Evolutionary conservation across 2,888 invertebrate species (phyloP), one percentile per base, ranked within the genome.

Genomic region (Pseudanteris insignis): DNA sequence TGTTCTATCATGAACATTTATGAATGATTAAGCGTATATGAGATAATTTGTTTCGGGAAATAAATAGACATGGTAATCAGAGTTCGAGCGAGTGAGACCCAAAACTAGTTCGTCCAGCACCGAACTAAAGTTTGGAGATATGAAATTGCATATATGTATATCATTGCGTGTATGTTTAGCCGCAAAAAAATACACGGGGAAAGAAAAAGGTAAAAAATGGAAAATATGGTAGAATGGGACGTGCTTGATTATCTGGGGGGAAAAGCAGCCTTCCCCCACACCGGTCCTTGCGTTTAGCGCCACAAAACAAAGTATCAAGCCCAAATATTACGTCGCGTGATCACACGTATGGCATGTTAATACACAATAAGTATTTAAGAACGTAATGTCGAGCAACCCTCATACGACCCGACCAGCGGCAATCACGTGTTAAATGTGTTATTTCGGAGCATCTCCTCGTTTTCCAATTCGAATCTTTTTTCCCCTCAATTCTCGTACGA

Each of bases 331-430:
- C 63, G 64, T 74, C 71, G 74, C 74, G 74, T 74, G 74, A 72
- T 73, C 71, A 71, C 70, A 73, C 69, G 70, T 61, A 55, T 73
- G 70, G 76, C 74, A 75, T 76, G 76, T 72, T 76, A 74, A 74
- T 73, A 69, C 66, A 75, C 76, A 75, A 76, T 77, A 74, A 76
- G 74, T 75, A 76, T 72, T 72, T 71, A 70, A 68, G 70, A 55
- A 48, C 50, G 53, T 51, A 50, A 55, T 55, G 60, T 44, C 54
- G 60, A 48, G 44, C 48, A 54, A 54, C 48, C 51, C 60, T 48
- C 44, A 54, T 29, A 60, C 44, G 53, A 48, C 29, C 25, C 36
- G 11, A 11, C 21, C 18, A 26, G 18, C 47, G 44, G 36, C 29
- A 59, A 59, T 53, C 59, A 59, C 53, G 51, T 41, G 59, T 53